Conservation (phyloP, 2,113 vertebrate genomes). For the Rhinoptilus africanus region DNA sequence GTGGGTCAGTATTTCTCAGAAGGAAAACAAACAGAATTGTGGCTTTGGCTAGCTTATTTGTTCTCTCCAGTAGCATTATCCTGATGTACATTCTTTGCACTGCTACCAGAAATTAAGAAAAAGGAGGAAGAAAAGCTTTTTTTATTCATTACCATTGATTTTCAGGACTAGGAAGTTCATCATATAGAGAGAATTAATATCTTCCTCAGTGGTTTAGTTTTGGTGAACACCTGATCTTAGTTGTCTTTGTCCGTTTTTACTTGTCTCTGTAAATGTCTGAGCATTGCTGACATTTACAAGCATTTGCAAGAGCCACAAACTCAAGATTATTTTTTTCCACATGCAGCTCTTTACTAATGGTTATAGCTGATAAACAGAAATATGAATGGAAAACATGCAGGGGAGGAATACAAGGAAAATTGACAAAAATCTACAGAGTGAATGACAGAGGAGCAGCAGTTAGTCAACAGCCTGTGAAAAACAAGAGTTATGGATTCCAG, state of each 20-base stretch:
- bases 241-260: background rate
- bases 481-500: slow-evolving; percentile 38
- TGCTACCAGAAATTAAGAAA: background rate
- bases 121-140: background rate
- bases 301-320: background rate
- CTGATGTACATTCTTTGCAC: background rate
- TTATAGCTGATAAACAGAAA: slow-evolving; percentile 42
- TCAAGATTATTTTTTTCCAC: background rate
- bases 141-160: background rate
- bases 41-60: background rate
- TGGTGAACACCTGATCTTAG: background rate
- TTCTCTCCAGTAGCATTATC: background rate
- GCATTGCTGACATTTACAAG: background rate
- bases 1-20: background rate
- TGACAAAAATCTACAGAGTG: background rate
- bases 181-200: background rate
- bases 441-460: background rate
- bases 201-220: background rate
- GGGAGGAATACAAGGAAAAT: background rate
- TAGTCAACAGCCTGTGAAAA: slow-evolving; percentile 21
- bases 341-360: background rate
- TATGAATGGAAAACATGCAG: background rate
- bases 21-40: background rate
- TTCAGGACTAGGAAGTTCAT: background rate
- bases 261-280: background rate